phyloP scores from a whole-genome alignment of 2,113 vertebrate genomes.

The Bufo gargarizans region DNA sequence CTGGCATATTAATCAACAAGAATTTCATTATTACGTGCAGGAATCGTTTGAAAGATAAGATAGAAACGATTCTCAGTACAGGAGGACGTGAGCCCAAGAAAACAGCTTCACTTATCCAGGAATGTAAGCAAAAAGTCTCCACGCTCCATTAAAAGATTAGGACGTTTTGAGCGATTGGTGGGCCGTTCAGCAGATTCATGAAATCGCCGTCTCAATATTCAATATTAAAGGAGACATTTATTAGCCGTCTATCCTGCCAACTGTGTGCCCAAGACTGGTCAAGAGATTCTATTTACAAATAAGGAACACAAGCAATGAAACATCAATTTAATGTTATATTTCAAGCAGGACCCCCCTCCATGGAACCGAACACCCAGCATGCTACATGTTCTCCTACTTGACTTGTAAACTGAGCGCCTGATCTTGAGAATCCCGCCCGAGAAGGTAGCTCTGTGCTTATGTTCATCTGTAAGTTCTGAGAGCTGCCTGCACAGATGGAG shows the following conservation, averaged over 20 bases:
- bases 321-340: background rate
- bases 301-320: background rate
- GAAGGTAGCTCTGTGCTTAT: no score
- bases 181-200: conserved; percentile 65
- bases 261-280: background rate
- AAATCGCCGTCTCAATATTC: conserved; percentile 77
- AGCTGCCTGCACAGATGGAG: no score
- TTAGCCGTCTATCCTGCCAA: conserved; percentile 55
- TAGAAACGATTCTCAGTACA: conserved; percentile 65
- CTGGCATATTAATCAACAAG: conserved; percentile 76
- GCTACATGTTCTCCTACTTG: no score
- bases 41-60: conserved; percentile 80
- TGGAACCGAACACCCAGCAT: background rate
- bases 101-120: conserved; percentile 66
- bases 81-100: conserved; percentile 65
- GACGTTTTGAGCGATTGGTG: conserved; percentile 65
- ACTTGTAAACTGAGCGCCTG: no score
- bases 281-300: background rate
- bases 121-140: conserved; percentile 70
- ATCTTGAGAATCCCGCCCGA: no score
- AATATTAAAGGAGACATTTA: conserved; percentile 68
- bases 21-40: conserved; percentile 71
- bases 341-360: background rate
- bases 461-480: no score
- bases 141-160: conserved; percentile 83